Evolutionary conservation across 64 coral and sea anemone species (phyloP).

Genomic region (Actinia tenebrosa): DNA sequence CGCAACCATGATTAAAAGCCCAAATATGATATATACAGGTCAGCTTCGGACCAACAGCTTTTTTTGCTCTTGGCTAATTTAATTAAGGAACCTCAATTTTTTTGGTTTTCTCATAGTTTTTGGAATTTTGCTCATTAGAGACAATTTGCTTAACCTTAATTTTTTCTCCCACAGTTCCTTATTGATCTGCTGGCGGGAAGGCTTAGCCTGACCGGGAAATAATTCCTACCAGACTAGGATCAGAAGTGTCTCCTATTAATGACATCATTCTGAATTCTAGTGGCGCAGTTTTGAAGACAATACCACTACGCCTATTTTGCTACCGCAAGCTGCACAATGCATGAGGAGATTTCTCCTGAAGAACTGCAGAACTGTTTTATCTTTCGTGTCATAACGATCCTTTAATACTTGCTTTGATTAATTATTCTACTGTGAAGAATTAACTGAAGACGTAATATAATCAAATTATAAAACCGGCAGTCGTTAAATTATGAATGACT

Average conservation of each 20-base stretch:
- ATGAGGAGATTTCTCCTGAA: not conserved
- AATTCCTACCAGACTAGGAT: not conserved
- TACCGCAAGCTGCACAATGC: not conserved
- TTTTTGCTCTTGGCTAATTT: not conserved
- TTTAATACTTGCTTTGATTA: not conserved
- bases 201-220: not conserved
- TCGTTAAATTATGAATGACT: not conserved
- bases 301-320: not conserved
- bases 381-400: not conserved
- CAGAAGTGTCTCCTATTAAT: not conserved
- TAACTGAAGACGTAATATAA: not conserved
- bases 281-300: not conserved
- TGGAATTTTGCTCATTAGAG: not conserved
- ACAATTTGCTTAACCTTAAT: not conserved
- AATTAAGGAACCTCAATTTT: not conserved
- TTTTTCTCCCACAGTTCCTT: not conserved
- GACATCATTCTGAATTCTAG: not conserved
- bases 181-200: not conserved
- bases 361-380: not conserved
- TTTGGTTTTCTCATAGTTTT: not conserved
- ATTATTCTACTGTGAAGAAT: not conserved
- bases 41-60: not conserved
- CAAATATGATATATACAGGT: too few species aligned
- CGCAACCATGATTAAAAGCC: not conserved
- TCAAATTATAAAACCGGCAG: conserved; percentile 3